Base-by-base conservation (phyloP, 2,888 invertebrate genomes). In the Euzetes globulus region DNA sequence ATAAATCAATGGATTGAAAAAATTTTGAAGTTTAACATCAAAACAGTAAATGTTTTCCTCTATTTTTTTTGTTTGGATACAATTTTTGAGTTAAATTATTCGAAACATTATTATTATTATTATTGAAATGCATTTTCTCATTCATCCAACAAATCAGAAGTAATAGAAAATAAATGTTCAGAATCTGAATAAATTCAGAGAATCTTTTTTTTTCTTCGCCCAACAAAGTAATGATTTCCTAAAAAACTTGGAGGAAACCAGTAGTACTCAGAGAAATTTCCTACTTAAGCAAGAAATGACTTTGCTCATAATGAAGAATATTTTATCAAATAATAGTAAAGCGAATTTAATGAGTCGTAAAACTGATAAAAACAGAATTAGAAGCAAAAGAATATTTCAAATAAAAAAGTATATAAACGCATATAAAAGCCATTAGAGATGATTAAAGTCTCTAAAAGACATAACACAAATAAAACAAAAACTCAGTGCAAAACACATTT, bases 291-390 rank as follows among this genome's bases (percentile, higher is more conserved):
- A 47, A 47, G n/a, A n/a, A 47, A 47, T 2, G 17, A 47, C 15
- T 47, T 47, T 47, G 3, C 13, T 47, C 13, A 15, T 47, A 47
- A 11, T 47, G 17, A 11, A 47, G 19, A 55, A 55, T 55, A 55
- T 55, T 55, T 22, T 17, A 22, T 17, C n/a, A 55, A 55, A 55
- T 11, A 58, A 27, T 22, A 27, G 22, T 15, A 58, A 22, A 22
- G 17, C 1, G 27, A 5, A 58, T 58, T 58, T 22, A 58, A 58
- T 58, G 58, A 58, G 27, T 58, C 58, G 29, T 58, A 58, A 58
- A 58, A 58, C 58, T 58, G 58, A 58, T 58, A 58, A 58, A n/a
- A 52, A 52, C n/a, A 52, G 19, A n/a, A 52, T 52, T 19, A 52
- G n/a, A 52, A 52, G 19, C n/a, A 6, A 19, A n/a, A 19, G 33